Evolutionary conservation across 2,113 vertebrate species (phyloP).

Genomic region (Pelodiscus sinensis): DNA sequence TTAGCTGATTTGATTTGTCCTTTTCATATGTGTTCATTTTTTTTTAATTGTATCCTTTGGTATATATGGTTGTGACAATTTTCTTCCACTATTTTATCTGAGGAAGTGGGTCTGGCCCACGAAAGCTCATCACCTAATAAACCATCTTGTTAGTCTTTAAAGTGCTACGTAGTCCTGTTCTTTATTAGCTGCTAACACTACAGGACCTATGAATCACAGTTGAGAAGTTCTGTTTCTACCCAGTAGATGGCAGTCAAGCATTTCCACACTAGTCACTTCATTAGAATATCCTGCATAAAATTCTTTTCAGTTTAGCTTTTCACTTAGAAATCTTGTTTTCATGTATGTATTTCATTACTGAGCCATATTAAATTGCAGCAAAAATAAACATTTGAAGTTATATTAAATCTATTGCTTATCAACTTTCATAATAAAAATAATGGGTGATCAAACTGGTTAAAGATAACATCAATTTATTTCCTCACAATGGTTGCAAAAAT

Average conservation of each 20-base stretch:
- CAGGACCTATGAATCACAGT: not conserved
- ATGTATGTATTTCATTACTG: slow-evolving; percentile 17
- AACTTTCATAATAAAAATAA: slow-evolving; percentile 48
- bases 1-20: too few relatives aligned
- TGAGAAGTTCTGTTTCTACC: not conserved
- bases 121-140: too few relatives aligned
- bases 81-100: too few relatives aligned
- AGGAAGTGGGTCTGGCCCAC: too few relatives aligned
- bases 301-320: slow-evolving; percentile 42
- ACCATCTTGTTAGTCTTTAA: too few relatives aligned
- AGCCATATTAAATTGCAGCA: slow-evolving; percentile 11
- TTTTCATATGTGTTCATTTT: too few relatives aligned
- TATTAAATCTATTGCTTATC: slow-evolving; percentile 36
- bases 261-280: rapidly evolving
- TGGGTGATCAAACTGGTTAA: slow-evolving; percentile 36
- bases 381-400: slow-evolving; percentile 41
- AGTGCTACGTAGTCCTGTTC: too few relatives aligned
- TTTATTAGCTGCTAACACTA: not conserved
- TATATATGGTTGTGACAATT: too few relatives aligned
- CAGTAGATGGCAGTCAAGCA: not conserved
- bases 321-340: slow-evolving; percentile 32
- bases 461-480: slow-evolving; percentile 30
- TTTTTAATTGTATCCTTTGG: too few relatives aligned
- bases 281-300: slow-evolving; percentile 44
- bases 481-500: slow-evolving; percentile 10